Conservation (phyloP, 2,888 invertebrate genomes). For the Stenotaenia linearis region DNA sequence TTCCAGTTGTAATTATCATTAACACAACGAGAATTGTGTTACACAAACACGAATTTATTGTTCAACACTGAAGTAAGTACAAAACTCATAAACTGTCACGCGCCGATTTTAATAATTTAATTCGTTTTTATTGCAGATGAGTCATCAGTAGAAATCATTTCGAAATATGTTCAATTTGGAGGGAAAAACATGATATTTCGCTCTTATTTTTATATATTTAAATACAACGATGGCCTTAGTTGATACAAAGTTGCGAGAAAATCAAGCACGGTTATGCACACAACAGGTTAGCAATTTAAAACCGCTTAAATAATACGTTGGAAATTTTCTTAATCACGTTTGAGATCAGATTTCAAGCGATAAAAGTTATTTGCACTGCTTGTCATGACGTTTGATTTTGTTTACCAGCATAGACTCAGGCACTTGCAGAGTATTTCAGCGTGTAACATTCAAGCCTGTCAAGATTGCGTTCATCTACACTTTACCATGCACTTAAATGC, state of each 20-base stretch:
- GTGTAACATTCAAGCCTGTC: not conserved
- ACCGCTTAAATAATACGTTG: not conserved
- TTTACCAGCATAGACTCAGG: slow-evolving; percentile 17
- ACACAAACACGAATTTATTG: not conserved
- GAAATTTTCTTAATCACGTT: not conserved
- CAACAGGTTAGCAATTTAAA: not conserved
- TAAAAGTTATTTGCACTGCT: not conserved
- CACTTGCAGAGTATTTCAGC: slow-evolving; percentile 14
- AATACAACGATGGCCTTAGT: not conserved
- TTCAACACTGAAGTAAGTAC: not conserved
- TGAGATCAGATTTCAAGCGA: not conserved
- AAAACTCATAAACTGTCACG: not conserved
- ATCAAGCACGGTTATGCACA: not conserved
- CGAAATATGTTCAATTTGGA: not conserved
- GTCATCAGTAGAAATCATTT: not conserved
- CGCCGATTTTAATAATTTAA: not conserved
- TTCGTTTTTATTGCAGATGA: not conserved
- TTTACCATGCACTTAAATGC: slow-evolving; percentile 13
- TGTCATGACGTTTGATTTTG: not conserved
- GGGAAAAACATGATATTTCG: not conserved
- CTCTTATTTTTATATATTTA: not conserved
- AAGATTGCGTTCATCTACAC: not conserved
- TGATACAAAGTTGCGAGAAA: not conserved
- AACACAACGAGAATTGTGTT: not conserved
- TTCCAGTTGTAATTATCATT: not conserved